Percentiles rank a stretch among this genome's conserved stretches.
phyloP scores from a whole-genome alignment of 2,797 vertebrate species.

The Orientallactaga sibirica region DNA sequence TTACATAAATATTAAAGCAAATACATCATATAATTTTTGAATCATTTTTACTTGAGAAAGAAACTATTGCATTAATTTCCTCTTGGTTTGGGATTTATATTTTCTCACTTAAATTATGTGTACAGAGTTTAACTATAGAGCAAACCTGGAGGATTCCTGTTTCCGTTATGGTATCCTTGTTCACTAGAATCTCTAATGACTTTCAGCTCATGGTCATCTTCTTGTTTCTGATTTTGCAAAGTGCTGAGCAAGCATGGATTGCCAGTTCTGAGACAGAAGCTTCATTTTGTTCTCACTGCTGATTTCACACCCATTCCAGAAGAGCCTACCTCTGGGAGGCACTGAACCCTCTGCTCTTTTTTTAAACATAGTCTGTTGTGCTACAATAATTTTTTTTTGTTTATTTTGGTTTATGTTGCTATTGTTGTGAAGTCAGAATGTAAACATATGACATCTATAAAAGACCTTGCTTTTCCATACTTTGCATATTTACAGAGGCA shows the following conservation, averaged over 20 bases:
- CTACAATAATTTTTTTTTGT: too few species aligned
- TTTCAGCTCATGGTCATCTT: not conserved
- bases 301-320: slow-evolving; percentile 86
- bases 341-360: slow-evolving; percentile 73
- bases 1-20: slow-evolving; percentile 60
- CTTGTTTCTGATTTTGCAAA: slow-evolving; percentile 87
- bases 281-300: slow-evolving; percentile 87
- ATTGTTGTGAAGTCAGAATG: slow-evolving; percentile 61
- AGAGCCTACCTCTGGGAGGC: slow-evolving; percentile 89
- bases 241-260: slow-evolving; percentile 88
- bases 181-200: not conserved
- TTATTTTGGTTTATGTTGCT: slow-evolving; percentile 59
- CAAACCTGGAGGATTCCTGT: slow-evolving; percentile 5
- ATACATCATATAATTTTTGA: not conserved
- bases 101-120: slow-evolving; percentile 13
- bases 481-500: slow-evolving; percentile 83
- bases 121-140: slow-evolving; percentile 56
- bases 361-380: slow-evolving; percentile 8
- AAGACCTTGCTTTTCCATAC: slow-evolving; percentile 78
- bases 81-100: not conserved
- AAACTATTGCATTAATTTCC: slow-evolving; percentile 59
- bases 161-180: slow-evolving; percentile 57
- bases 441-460: slow-evolving; percentile 68
- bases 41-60: slow-evolving; percentile 65
- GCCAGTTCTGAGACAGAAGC: slow-evolving; percentile 86